phyloP scores from a whole-genome alignment of 2,888 invertebrate species.

The Phorcus lineatus region DNA sequence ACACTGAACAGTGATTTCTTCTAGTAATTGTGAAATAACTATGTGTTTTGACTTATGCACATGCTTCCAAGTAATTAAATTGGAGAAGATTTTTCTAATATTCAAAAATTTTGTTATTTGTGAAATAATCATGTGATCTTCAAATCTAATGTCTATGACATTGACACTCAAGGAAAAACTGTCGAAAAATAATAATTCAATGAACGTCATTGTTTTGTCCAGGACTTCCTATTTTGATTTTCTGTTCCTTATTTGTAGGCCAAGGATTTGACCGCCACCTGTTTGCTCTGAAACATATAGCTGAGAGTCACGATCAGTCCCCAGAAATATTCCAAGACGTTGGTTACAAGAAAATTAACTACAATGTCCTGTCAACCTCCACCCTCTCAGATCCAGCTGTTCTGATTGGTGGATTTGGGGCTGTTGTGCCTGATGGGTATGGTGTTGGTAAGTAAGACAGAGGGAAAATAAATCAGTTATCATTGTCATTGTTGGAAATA shows the following conservation, averaged over 20 bases:
- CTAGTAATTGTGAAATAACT: too few species aligned
- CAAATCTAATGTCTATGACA: too few species aligned
- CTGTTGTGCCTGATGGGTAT: slow-evolving; percentile 91
- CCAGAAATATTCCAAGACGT: slow-evolving; percentile 85
- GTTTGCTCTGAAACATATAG: slow-evolving; percentile 87
- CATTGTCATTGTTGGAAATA: background rate
- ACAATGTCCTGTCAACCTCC: slow-evolving; percentile 94
- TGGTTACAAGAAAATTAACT: slow-evolving; percentile 87
- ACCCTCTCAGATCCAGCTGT: slow-evolving; percentile 92
- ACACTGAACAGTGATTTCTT: too few species aligned
- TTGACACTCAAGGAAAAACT: too few species aligned
- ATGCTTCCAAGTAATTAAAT: too few species aligned
- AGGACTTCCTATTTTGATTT: too few species aligned
- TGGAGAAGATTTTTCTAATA: too few species aligned
- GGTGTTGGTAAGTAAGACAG: slow-evolving; percentile 81
- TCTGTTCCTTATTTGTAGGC: slow-evolving; percentile 77
- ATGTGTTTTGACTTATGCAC: too few species aligned
- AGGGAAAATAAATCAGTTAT: background rate
- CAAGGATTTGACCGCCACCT: slow-evolving; percentile 98
- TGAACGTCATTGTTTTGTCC: too few species aligned
- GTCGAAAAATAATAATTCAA: too few species aligned
- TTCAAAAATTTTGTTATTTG: too few species aligned
- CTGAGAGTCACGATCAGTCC: slow-evolving; percentile 72
- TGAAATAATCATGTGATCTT: too few species aligned
- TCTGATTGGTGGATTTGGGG: slow-evolving; percentile 93